Base-by-base conservation (phyloP, 2,888 invertebrate species). In the Drosophila kambysellisi region DNA sequence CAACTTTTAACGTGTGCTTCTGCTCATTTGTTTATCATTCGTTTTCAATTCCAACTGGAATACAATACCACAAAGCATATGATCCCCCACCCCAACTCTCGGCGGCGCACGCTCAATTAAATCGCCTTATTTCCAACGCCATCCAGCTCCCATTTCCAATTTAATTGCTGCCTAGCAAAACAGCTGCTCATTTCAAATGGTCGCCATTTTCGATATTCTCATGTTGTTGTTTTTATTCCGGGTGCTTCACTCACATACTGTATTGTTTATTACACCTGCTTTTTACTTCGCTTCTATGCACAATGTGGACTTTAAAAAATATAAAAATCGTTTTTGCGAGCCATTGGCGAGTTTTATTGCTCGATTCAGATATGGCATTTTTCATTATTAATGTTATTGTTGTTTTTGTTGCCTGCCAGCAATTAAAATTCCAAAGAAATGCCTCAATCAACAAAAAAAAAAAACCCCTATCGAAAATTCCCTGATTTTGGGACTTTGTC, bases 341-440 rank as follows among this genome's bases (percentile, higher is more conserved):
- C 57, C 57, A 81, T 81, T 69, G 84, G 74, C 72, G 67, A 81
- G 48, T 75, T 83, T 83, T 83, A 89, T 80, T 43, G 57, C 30
- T 39, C 29, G 80, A 62, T 60, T 57, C 67, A 82, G 83, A 83
- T 83, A 83, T 86, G 80, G 79, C 71, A 67, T 81, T 74, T 78
- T 41, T 56, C 74, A 74, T 87, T 75, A 54, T 66, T 70, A 64
- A 61, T 67, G 66, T 61, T 51, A 41, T 68, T 46, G 7, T 66
- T 67, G 52, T 67, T 65, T 39, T 54, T 52, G 60, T 33, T 68
- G 58, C 54, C 46, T 37, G 41, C 41, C 33, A 35, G 81, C 68
- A 79, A 89, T 84, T 84, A 84, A 84, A 88, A 84, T 84, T 89
- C 90, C 88, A 62, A 61, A 69, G 72, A 89, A 84, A 84, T 89